phyloP scores from a whole-genome alignment of 2,797 vertebrate genomes.

The Micromesistius poutassou region DNA sequence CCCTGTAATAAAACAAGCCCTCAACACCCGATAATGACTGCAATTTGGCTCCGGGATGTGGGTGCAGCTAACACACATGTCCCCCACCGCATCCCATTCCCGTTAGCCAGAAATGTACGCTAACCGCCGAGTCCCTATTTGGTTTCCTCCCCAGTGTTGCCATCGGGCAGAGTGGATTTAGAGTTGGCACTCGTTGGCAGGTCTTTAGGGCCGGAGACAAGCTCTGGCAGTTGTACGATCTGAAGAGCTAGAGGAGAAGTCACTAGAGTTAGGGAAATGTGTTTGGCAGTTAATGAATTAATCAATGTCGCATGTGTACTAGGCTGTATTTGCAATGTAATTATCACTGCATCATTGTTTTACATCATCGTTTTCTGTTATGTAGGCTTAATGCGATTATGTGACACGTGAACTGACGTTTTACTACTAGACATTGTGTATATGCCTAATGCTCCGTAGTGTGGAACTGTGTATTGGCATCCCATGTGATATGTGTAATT shows the following conservation, averaged over 20 bases:
- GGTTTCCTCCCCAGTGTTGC: slow-evolving; percentile 38
- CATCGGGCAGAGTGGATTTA: slow-evolving; percentile 23
- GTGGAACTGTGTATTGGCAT: not conserved
- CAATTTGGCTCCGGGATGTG: slow-evolving; percentile 60
- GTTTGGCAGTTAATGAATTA: not conserved
- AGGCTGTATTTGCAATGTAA: not conserved
- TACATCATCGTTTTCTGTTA: not conserved
- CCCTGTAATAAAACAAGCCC: slow-evolving; percentile 67
- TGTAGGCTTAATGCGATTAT: not conserved
- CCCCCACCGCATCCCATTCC: slow-evolving; percentile 58
- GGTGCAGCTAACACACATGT: slow-evolving; percentile 58
- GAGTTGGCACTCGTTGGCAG: slow-evolving; percentile 17
- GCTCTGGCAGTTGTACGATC: not conserved
- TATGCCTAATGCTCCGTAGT: not conserved
- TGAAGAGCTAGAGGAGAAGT: not conserved
- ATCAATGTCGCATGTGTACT: not conserved
- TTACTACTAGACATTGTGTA: not conserved
- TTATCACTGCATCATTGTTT: not conserved
- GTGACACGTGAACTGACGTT: not conserved
- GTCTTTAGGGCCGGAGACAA: slow-evolving; percentile 25
- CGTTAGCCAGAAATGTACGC: slow-evolving; percentile 49
- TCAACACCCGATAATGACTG: slow-evolving; percentile 67
- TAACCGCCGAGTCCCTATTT: slow-evolving; percentile 49
- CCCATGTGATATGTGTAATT: not conserved
- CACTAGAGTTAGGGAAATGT: not conserved